A percentile compares a stretch with the other conserved stretches of the same genome.
Evolutionary conservation across 2,113 vertebrate genomes (phyloP).

Genomic region (Probosciger aterrimus): DNA sequence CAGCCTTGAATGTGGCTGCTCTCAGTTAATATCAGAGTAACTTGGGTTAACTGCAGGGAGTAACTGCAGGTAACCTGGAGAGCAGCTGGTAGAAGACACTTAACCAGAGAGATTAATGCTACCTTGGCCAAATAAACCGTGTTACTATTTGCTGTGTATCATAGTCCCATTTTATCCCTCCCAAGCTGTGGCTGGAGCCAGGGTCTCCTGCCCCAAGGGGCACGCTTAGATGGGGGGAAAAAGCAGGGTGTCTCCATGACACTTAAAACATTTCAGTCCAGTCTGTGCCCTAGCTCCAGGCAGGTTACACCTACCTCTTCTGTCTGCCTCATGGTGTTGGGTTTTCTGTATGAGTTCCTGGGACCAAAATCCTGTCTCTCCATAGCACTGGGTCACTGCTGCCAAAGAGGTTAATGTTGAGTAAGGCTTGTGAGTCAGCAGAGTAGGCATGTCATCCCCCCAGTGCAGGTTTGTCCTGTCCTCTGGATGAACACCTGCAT

Average conservation of each 20-base stretch:
- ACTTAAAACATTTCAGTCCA: background rate
- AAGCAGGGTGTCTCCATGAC: rapidly evolving
- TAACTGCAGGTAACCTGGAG: background rate
- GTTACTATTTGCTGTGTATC: rapidly evolving
- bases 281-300: rapidly evolving
- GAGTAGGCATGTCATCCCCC: background rate
- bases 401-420: background rate
- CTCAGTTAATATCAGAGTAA: background rate
- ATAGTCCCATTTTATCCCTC: background rate
- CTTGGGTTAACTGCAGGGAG: background rate
- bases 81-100: background rate
- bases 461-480: background rate
- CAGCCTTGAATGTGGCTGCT: background rate
- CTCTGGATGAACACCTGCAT: background rate
- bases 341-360: background rate
- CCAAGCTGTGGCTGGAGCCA: too few species aligned
- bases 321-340: rapidly evolving
- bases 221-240: background rate
- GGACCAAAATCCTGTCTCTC: background rate
- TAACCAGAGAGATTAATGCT: background rate
- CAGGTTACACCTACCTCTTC: background rate
- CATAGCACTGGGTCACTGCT: rapidly evolving
- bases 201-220: background rate
- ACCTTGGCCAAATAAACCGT: background rate
- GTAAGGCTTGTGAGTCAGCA: background rate